A percentile compares a stretch with the other conserved stretches of the same genome.
Conservation (phyloP, 2,888 invertebrate genomes). For the Drosophila engyochracea region DNA sequence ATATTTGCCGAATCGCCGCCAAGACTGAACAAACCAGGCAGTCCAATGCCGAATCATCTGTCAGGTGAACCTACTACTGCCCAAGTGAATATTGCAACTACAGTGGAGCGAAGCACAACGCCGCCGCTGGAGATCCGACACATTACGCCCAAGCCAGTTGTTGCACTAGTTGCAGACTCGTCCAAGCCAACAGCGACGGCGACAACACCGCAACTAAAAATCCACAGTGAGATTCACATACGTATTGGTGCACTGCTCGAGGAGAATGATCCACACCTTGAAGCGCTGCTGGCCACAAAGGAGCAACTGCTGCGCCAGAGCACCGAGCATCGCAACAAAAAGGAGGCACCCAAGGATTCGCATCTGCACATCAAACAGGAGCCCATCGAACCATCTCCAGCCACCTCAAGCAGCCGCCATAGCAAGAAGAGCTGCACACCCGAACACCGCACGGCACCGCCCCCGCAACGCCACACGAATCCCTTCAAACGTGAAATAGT, state of each 20-base stretch:
- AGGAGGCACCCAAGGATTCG: constrained; percentile 33
- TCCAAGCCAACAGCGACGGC: constrained; percentile 15
- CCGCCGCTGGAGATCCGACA: constrained; percentile 62
- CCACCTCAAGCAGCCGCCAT: not conserved
- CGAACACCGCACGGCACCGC: constrained; percentile 5
- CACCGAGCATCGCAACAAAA: constrained; percentile 61
- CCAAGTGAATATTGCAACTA: constrained; percentile 6
- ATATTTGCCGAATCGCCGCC: constrained; percentile 82
- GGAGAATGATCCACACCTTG: constrained; percentile 76
- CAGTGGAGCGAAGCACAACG: constrained; percentile 58
- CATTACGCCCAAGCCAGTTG: constrained; percentile 1
- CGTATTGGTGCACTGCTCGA: constrained; percentile 81
- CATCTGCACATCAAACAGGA: constrained; percentile 32
- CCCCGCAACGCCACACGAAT: constrained; percentile 34
- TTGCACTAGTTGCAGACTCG: constrained; percentile 25
- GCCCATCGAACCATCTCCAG: not conserved
- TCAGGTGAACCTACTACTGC: constrained; percentile 35
- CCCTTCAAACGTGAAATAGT: constrained; percentile 69
- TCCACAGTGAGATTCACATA: constrained; percentile 76
- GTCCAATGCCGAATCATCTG: constrained; percentile 12
- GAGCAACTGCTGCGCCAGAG: constrained; percentile 70
- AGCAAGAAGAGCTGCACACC: constrained; percentile 14
- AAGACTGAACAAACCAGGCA: constrained; percentile 52
- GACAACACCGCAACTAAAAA: constrained; percentile 19
- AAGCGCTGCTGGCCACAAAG: constrained; percentile 66